Evolutionary conservation across 2,797 vertebrate genomes (phyloP).

Genomic region (Pristis pectinata): DNA sequence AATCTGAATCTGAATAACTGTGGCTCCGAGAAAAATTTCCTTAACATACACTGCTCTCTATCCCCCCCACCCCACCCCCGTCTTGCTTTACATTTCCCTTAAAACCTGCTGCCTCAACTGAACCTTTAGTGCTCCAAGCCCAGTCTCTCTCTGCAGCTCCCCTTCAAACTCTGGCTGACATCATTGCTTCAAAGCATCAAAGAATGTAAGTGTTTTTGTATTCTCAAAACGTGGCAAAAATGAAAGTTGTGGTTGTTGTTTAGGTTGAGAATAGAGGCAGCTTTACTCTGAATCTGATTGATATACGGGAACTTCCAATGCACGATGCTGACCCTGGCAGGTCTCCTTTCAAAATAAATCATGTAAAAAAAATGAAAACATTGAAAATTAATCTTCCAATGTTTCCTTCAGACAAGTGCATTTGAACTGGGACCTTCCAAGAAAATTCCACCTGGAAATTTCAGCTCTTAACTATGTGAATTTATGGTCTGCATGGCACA

Average conservation of each 20-base stretch:
- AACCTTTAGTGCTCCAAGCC: neutral
- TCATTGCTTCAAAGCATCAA: neutral
- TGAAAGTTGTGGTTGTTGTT: neutral
- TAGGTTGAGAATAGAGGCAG: neutral
- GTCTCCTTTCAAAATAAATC: neutral
- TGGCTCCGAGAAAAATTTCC: no score
- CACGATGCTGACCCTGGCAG: neutral
- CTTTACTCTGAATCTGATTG: neutral
- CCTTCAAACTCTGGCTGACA: neutral
- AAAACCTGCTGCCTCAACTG: neutral
- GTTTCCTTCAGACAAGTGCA: neutral
- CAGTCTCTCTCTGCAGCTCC: no score
- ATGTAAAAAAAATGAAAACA: neutral
- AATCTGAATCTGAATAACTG: no score
- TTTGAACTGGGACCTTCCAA: neutral
- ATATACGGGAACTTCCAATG: neutral
- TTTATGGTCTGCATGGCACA: neutral
- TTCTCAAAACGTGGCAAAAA: neutral
- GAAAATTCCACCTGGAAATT: neutral
- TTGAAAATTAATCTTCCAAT: neutral
- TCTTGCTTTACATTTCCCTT: neutral
- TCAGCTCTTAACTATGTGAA: neutral
- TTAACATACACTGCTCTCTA: neutral
- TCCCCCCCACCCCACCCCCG: neutral
- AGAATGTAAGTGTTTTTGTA: neutral